Conservation (phyloP, 2,888 invertebrate genomes). For the Coleophora flavipennella region DNA sequence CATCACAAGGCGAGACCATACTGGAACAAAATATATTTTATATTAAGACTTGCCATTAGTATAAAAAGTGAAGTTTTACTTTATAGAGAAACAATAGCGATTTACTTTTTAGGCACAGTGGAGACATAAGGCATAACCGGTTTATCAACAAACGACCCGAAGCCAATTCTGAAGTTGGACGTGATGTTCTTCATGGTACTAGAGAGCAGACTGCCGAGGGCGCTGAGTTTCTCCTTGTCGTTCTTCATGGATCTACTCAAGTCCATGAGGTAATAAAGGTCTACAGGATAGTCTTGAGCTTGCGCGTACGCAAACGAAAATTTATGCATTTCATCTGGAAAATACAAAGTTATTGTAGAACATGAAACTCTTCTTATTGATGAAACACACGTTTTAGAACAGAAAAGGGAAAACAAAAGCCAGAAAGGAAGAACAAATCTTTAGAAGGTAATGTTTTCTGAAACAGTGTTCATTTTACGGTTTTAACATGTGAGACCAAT, state of each 20-base stretch:
- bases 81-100: constrained; percentile 19
- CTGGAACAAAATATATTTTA: constrained; percentile 36
- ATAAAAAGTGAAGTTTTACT: no score
- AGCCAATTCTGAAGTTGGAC: constrained; percentile 92
- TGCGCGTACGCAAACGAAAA: constrained; percentile 85
- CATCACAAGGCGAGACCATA: constrained; percentile 58
- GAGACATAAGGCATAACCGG: constrained; percentile 97
- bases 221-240: constrained; percentile 95
- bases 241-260: constrained; percentile 99
- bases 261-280: constrained; percentile 99
- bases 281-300: constrained; percentile 97
- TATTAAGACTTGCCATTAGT: constrained; percentile 78
- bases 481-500: no score
- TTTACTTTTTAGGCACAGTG: constrained; percentile 91
- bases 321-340: constrained; percentile 82
- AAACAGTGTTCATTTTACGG: no score
- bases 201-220: constrained; percentile 83
- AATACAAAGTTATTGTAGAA: background rate
- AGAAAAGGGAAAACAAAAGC: no score
- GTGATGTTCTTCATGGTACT: constrained; percentile 93
- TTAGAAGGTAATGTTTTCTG: no score
- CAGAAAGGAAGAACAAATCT: no score
- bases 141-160: constrained; percentile 98
- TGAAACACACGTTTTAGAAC: no score
- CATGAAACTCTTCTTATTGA: no score